Base-by-base conservation (phyloP, 2,797 vertebrate genomes). In the Florisuga fusca region DNA sequence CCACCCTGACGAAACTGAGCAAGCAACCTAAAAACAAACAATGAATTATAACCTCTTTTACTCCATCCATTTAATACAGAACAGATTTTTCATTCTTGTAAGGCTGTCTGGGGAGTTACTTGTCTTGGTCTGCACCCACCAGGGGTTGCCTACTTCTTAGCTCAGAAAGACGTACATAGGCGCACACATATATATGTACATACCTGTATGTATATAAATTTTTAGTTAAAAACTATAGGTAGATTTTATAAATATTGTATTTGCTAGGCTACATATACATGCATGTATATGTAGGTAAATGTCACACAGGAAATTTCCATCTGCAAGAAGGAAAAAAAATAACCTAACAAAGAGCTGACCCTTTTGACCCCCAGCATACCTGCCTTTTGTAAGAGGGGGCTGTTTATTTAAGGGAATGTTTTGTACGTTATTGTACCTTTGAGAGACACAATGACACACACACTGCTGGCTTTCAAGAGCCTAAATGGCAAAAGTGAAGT, bases 391-490 rank as follows among this genome's bases (percentile, higher is more conserved):
- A 93, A 75, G 67, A 96, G 55, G 31, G 34, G 48, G 18, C 25
- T 97, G 91, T 96, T 97, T 96, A 97, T 93, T 93, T 94, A 94
- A 84, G 90, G 58, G 95, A 71, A 79, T 61, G 48, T 72, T 95
- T 82, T 61, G 50, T 31, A 82, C 55, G 55, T 84, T 54, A 72
- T 78, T 79, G 33, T 78, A 33, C 82, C 80, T 76, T 87, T 43
- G 72, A 84, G 41, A 93, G 54, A 59, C 50, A 72, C 12, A 41
- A 26, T 46, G 63, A 46, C 38, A 33, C 59, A 31, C 61, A 50
- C 12, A 10, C 22, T 54, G 45, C 53, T 58, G 73, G 75, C 71
- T 89, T 90, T 27, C 18, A 92, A 33, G 15, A 84, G 25, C 15
- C 25, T 73, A 54, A 78, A 61, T 27, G 74, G 51, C 50, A 81